phyloP scores from a whole-genome alignment of 2,888 invertebrate genomes.

The Dysmachus trigonus region DNA sequence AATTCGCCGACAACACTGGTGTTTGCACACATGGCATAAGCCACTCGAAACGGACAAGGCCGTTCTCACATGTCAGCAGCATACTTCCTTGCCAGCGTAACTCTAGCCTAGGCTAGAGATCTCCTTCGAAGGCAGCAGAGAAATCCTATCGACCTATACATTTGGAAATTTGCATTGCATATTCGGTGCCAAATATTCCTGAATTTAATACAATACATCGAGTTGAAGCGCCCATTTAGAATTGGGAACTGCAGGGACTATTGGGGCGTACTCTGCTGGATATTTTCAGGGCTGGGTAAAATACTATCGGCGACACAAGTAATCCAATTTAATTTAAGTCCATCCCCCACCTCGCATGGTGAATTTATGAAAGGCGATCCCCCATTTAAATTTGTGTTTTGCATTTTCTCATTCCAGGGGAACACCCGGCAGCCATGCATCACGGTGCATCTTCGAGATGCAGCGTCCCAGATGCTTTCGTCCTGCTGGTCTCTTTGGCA shows the following conservation, averaged over 20 bases:
- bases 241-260: background rate
- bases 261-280: background rate
- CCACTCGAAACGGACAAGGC: background rate
- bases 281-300: background rate
- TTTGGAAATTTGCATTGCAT: slow-evolving; percentile 10
- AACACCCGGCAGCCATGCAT: slow-evolving; percentile 88
- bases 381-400: background rate
- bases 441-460: slow-evolving; percentile 67
- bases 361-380: slow-evolving; percentile 2
- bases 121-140: background rate
- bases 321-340: slow-evolving; percentile 40
- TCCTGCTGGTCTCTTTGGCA: slow-evolving; percentile 55
- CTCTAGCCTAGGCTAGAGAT: background rate
- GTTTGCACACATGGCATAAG: background rate
- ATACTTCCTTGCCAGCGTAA: background rate
- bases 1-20: background rate
- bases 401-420: slow-evolving; percentile 68
- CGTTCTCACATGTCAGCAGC: background rate
- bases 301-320: background rate
- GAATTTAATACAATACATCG: slow-evolving; percentile 2
- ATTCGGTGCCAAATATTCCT: slow-evolving; percentile 1
- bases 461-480: slow-evolving; percentile 55
- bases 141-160: background rate
- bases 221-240: background rate
- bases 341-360: background rate